A percentile compares a stretch with the other conserved stretches of the same genome.
These are phyloP conservation scores for Sebastes oblongus DNA, from an alignment of 2,797 vertebrate genomes.

Conservation along the genomic window DNA sequence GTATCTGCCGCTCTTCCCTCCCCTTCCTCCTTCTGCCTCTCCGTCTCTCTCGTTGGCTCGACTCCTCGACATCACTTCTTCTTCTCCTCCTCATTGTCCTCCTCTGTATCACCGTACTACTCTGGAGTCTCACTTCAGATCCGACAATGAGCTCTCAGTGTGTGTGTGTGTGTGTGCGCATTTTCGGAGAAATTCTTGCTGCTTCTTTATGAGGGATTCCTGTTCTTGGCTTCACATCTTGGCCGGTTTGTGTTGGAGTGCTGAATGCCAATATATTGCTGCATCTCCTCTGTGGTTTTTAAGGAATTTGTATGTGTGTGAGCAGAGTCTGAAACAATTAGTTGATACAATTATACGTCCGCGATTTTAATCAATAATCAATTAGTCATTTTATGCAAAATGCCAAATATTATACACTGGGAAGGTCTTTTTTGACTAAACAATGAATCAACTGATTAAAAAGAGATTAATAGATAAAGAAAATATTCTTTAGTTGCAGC, in stretches of 20 bases:
- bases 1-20: conserved; percentile 22
- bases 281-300: conserved; percentile 16
- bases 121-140: conserved; percentile 40
- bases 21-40: conserved; percentile 19
- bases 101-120: conserved; percentile 40
- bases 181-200: conserved; percentile 1
- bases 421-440: background rate
- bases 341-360: too few relatives aligned
- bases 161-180: background rate
- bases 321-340: background rate
- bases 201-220: conserved; percentile 37
- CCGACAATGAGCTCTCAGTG: conserved; percentile 33
- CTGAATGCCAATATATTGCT: conserved; percentile 33
- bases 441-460: background rate
- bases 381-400: background rate
- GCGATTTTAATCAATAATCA: background rate
- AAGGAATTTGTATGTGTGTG: background rate
- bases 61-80: conserved; percentile 42
- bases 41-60: conserved; percentile 22
- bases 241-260: conserved; percentile 33
- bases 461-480: background rate
- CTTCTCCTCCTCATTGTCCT: conserved; percentile 39
- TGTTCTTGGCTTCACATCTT: conserved; percentile 34
- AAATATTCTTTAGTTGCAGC: background rate
- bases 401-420: background rate